Evolutionary conservation across 2,888 invertebrate species (phyloP).

Genomic region (Acrocera orbiculus): DNA sequence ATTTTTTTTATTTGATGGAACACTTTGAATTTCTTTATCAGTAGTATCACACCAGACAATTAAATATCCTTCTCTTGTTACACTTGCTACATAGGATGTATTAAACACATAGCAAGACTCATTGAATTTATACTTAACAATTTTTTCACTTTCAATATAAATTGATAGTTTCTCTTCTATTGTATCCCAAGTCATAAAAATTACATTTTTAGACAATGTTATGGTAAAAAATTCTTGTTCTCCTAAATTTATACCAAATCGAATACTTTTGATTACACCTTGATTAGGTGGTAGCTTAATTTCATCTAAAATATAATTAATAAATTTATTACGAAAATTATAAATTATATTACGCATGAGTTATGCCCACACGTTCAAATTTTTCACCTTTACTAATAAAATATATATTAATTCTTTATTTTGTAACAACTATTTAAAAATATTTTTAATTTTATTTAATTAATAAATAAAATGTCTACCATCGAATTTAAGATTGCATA

Average conservation of each 20-base stretch:
- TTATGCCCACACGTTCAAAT: too few species aligned
- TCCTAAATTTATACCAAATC: constrained; percentile 7
- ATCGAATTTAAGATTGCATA: constrained; percentile 34
- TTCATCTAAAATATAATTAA: constrained; percentile 1
- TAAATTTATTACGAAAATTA: too few species aligned
- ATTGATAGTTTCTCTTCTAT: constrained; percentile 15
- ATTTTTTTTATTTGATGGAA: constrained; percentile 5
- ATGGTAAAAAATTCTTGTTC: constrained; percentile 9
- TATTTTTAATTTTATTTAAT: too few species aligned
- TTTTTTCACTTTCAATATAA: constrained; percentile 10
- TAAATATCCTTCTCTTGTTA: constrained; percentile 34
- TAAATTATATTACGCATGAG: too few species aligned
- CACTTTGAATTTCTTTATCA: too few species aligned
- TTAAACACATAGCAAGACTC: constrained; percentile 34
- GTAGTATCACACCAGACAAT: constrained; percentile 36
- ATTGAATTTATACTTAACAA: constrained; percentile 1
- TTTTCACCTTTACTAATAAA: too few species aligned
- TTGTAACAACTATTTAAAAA: too few species aligned
- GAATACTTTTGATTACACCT: constrained; percentile 8
- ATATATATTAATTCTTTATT: too few species aligned
- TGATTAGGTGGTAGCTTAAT: constrained; percentile 6
- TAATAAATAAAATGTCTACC: constrained; percentile 28
- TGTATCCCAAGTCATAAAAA: constrained; percentile 9
- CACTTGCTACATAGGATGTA: constrained; percentile 35
- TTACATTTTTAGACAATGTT: constrained; percentile 8